phyloP scores from a whole-genome alignment of 2,797 vertebrate genomes.

The Rhabdophis nuchalis region DNA sequence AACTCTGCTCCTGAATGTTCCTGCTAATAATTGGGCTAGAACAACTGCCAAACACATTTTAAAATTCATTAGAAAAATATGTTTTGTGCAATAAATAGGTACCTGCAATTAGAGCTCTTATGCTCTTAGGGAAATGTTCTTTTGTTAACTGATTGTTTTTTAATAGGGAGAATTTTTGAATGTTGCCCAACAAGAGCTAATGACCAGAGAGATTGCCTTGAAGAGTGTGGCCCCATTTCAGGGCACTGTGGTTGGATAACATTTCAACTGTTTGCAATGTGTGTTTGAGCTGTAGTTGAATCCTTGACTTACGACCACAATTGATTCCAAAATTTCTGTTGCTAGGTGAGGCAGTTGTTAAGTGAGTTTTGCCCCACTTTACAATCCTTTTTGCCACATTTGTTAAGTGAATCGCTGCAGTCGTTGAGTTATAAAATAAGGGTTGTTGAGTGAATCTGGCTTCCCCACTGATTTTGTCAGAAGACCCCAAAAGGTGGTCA shows the following conservation, averaged over 20 bases:
- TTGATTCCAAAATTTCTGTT: background rate
- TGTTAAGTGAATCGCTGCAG: background rate
- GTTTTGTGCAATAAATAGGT: background rate
- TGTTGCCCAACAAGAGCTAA: background rate
- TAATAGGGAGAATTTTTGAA: background rate
- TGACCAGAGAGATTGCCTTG: background rate
- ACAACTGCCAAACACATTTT: background rate
- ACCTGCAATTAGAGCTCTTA: background rate
- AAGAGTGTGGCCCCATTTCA: background rate
- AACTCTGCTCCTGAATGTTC: conserved; percentile 4
- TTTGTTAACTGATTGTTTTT: conserved; percentile 15
- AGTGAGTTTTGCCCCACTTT: background rate
- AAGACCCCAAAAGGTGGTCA: background rate
- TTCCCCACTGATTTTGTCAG: background rate
- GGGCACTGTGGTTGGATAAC: background rate
- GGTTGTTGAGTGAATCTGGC: background rate
- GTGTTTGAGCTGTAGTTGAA: background rate
- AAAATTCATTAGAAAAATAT: background rate
- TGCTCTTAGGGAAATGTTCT: background rate
- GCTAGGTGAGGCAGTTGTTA: background rate
- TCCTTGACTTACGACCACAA: background rate
- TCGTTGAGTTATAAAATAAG: background rate
- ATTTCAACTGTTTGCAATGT: background rate
- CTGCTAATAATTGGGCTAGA: background rate
- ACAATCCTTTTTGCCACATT: background rate